Conservation (phyloP, 2,113 vertebrate genomes). For the Paramisgurnus dabryanus region DNA sequence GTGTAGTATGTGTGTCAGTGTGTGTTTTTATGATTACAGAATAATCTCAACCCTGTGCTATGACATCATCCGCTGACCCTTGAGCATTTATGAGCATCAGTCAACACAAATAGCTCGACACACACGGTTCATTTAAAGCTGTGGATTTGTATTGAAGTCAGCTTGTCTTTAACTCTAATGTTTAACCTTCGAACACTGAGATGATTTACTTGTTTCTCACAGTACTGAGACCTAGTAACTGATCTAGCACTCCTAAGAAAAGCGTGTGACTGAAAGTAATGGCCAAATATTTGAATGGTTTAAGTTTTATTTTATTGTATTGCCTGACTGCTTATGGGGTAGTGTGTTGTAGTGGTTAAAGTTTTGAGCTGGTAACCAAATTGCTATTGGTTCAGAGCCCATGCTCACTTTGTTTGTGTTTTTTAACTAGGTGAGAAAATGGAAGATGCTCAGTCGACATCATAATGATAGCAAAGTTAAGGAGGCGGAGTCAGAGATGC, state of each 20-base stretch:
- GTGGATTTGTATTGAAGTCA: neutral
- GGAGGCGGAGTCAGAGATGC: slow-evolving; percentile 64
- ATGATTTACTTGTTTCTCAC: neutral
- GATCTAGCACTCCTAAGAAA: neutral
- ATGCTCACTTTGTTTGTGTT: slow-evolving; percentile 11
- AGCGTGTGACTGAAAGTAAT: neutral
- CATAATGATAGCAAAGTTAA: slow-evolving; percentile 70
- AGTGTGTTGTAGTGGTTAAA: neutral
- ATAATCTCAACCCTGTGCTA: slow-evolving; percentile 3
- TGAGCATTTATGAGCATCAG: slow-evolving; percentile 4
- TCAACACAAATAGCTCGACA: neutral
- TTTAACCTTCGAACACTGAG: neutral
- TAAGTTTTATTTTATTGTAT: neutral
- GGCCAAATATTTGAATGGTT: no score
- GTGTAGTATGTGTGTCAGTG: neutral
- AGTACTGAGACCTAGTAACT: neutral
- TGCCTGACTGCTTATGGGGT: neutral
- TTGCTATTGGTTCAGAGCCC: neutral
- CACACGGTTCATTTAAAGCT: neutral
- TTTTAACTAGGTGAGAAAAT: slow-evolving; percentile 72
- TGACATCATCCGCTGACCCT: slow-evolving; percentile 38
- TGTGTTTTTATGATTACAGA: slow-evolving; percentile 38
- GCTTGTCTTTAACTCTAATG: neutral
- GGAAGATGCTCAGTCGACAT: slow-evolving; percentile 75
- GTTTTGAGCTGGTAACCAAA: neutral